These are phyloP conservation scores for Polydrusus cervinus DNA, from an alignment of 2,888 invertebrate genomes.

Conservation along the genomic window DNA sequence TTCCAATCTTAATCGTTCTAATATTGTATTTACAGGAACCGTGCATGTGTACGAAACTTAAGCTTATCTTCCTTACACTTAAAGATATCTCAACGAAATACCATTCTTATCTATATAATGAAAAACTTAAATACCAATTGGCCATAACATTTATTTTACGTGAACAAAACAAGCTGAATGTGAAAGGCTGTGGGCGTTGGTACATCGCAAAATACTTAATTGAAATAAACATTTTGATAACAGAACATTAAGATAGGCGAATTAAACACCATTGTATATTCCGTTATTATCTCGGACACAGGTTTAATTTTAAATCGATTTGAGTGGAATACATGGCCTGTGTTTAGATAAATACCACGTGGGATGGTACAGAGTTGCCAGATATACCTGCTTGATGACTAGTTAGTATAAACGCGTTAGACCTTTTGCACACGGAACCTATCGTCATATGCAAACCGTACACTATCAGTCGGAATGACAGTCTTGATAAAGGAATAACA, in stretches of 20 bases:
- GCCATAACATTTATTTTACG: constrained; percentile 62
- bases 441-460: too few species aligned
- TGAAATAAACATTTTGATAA: constrained; percentile 68
- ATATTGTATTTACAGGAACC: neutral
- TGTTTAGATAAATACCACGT: constrained; percentile 66
- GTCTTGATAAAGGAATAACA: too few species aligned
- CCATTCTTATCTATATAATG: constrained; percentile 53
- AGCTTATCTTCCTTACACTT: constrained; percentile 23
- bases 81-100: constrained; percentile 41
- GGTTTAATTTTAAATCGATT: constrained; percentile 72
- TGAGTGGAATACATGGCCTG: constrained; percentile 67
- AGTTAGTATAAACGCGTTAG: too few species aligned
- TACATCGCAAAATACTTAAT: constrained; percentile 70
- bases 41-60: neutral
- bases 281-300: constrained; percentile 68
- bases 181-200: constrained; percentile 62
- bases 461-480: too few species aligned
- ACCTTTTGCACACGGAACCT: too few species aligned
- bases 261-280: constrained; percentile 64
- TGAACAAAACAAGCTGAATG: constrained; percentile 56
- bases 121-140: constrained; percentile 63
- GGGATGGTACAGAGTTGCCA: constrained; percentile 43
- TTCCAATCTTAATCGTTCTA: too few species aligned
- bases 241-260: constrained; percentile 69
- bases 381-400: too few species aligned